Percentiles rank a stretch among this genome's conserved stretches.
Conservation (phyloP, 2,797 vertebrate species). For the Trachurus trachurus region DNA sequence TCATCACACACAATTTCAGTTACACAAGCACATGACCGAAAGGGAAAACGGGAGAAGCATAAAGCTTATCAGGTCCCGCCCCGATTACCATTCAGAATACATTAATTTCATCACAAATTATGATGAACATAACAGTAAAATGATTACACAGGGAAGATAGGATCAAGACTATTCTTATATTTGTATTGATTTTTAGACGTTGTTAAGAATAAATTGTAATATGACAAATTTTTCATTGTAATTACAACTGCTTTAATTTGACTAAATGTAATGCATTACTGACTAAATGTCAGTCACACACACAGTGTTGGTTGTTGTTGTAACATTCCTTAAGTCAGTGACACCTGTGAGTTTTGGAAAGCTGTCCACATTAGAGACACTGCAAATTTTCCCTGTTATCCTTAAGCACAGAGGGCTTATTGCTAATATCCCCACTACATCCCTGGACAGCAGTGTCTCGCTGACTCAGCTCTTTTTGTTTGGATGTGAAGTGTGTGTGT, state of each 20-base stretch:
- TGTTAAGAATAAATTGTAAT: background rate
- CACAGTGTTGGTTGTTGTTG: no score
- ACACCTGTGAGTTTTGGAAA: constrained; percentile 7
- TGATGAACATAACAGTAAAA: background rate
- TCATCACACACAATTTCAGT: no score
- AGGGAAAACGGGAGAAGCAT: no score
- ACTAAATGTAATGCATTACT: background rate
- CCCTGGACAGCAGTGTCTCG: constrained; percentile 4
- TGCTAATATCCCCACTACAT: constrained; percentile 38
- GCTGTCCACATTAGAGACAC: background rate
- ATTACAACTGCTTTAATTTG: background rate
- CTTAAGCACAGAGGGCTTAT: constrained; percentile 8
- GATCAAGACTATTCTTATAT: background rate
- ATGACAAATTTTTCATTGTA: background rate
- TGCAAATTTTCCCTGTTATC: constrained; percentile 2
- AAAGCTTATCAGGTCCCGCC: no score
- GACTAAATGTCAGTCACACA: background rate
- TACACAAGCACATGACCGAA: no score
- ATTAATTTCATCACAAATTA: no score
- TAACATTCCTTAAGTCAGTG: background rate
- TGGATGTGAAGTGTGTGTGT: constrained; percentile 32
- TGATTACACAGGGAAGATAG: background rate
- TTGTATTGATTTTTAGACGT: no score
- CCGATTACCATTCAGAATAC: no score
- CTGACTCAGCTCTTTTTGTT: constrained; percentile 57